Percentiles rank a stretch among this genome's conserved stretches.
phyloP scores from a whole-genome alignment of 1,140 invertebrate genomes.

The Aleiodes sp. region DNA sequence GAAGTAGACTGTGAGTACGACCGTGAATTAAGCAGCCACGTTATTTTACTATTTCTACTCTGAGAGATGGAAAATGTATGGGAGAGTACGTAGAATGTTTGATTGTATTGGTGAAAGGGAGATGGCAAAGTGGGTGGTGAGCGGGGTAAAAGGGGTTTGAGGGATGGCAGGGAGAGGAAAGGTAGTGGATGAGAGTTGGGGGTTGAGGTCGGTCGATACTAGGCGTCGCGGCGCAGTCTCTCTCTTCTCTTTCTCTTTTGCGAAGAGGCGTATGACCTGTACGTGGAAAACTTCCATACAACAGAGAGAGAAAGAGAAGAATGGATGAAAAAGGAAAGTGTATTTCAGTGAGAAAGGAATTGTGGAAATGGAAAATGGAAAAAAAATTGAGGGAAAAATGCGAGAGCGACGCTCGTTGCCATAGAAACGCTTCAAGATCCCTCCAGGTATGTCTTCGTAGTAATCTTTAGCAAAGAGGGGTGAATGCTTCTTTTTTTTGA shows the following conservation, averaged over 20 bases:
- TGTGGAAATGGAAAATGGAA: conserved; percentile 1
- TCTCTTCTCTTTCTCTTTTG: background rate
- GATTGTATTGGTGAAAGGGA: conserved; percentile 50
- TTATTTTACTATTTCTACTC: conserved; percentile 14
- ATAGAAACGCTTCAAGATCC: background rate
- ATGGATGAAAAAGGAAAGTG: conserved; percentile 33
- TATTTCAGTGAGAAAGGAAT: conserved; percentile 35
- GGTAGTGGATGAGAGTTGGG: conserved; percentile 27
- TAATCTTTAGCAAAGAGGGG: conserved; percentile 5
- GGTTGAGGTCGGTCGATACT: conserved; percentile 49
- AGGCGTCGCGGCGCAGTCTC: conserved; percentile 48
- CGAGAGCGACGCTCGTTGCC: background rate
- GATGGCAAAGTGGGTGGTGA: conserved; percentile 29
- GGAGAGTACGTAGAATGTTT: conserved; percentile 37
- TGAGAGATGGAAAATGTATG: background rate
- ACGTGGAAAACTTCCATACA: conserved; percentile 13
- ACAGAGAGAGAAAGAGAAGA: conserved; percentile 36
- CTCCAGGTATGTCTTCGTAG: conserved; percentile 6
- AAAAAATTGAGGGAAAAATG: conserved; percentile 29
- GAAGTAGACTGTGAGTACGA: conserved; percentile 2
- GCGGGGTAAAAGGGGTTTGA: conserved; percentile 34
- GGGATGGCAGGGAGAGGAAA: conserved; percentile 55
- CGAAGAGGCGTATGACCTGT: conserved; percentile 47
- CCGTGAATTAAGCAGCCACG: conserved; percentile 11
- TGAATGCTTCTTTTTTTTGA: background rate